Evolutionary conservation across 2,113 vertebrate species (phyloP), one percentile per base, ranked within the genome.

Genomic region (Rafetus swinhoei): DNA sequence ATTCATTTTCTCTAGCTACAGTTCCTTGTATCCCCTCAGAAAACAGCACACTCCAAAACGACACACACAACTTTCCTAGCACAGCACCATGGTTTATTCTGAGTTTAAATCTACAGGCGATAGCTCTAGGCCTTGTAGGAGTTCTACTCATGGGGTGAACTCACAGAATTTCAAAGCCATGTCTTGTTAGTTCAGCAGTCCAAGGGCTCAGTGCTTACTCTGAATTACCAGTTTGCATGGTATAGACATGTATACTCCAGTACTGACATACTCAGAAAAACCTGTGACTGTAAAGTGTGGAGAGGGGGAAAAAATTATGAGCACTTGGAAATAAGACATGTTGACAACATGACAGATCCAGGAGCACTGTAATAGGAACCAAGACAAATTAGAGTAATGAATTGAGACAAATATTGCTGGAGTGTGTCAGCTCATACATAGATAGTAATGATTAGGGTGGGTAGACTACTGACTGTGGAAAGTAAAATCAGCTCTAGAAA

Each of bases 341-440:
- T 57, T 76, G 59, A 27, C 12, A 60, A 52, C 57, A 19, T 83
- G 3, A 5, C 50, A 54, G 56, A 84, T 6, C 19, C 76, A 81
- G 60, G 18, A 54, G 35, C 12, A 8, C 15, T 45, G 45, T 57
- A 81, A 35, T 7, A 79, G 45, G 50, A 90, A 79, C 59, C 2
- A 6, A 7, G 56, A 29, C 80, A 74, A 83, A 88, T 5, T 29
- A 50, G 82, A 90, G 24, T 82, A 91, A 92, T 88, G 80, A 93
- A 1, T 85, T 50, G 90, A 89, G 84, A 84, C n/a, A 93, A 93
- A 84, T 76, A 55, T 27, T 56, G 53, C 74, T 89, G 93, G 39
- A 82, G 72, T 29, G 69, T 93, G 86, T 89, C 84, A 93, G 80
- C 52, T 94, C 54, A 45, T 56, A 60, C 5, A 52, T 82, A 80